Evolutionary conservation across 2,797 vertebrate species (phyloP).

Genomic region (Tamandua tetradactyla): DNA sequence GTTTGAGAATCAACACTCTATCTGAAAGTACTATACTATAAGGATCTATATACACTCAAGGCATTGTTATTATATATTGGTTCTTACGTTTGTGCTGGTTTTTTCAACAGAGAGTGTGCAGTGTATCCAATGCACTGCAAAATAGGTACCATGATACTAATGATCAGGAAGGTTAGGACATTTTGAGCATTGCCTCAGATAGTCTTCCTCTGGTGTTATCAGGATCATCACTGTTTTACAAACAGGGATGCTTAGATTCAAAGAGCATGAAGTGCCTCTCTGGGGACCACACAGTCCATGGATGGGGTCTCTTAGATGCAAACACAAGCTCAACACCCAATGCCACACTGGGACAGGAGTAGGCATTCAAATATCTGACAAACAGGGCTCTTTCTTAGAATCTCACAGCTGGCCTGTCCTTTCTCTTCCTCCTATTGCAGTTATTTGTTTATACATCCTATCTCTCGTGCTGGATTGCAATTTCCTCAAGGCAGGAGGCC

Average conservation of each 20-base stretch:
- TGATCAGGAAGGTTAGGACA: not conserved
- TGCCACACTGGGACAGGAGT: not conserved
- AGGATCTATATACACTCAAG: accelerated
- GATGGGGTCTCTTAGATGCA: not conserved
- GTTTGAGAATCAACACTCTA: not conserved
- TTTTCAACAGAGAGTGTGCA: not conserved
- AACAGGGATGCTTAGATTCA: accelerated
- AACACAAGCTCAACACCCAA: not conserved
- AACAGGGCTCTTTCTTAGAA: not conserved
- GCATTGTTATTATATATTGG: not conserved
- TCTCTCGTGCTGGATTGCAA: not conserved
- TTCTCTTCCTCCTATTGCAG: not conserved
- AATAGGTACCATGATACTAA: not conserved
- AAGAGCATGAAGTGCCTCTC: not conserved
- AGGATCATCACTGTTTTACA: too few relatives aligned
- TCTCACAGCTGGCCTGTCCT: not conserved
- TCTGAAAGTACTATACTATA: too few relatives aligned
- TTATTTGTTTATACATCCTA: not conserved
- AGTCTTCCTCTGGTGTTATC: too few relatives aligned
- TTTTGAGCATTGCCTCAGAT: too few relatives aligned
- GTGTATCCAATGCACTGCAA: not conserved
- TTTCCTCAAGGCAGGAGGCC: not conserved
- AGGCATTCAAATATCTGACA: not conserved
- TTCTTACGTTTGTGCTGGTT: not conserved
- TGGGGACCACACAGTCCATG: not conserved